A percentile compares a stretch with the other conserved stretches of the same genome.
phyloP scores from a whole-genome alignment of 2,888 invertebrate species.

The Polymixis lichenea region DNA sequence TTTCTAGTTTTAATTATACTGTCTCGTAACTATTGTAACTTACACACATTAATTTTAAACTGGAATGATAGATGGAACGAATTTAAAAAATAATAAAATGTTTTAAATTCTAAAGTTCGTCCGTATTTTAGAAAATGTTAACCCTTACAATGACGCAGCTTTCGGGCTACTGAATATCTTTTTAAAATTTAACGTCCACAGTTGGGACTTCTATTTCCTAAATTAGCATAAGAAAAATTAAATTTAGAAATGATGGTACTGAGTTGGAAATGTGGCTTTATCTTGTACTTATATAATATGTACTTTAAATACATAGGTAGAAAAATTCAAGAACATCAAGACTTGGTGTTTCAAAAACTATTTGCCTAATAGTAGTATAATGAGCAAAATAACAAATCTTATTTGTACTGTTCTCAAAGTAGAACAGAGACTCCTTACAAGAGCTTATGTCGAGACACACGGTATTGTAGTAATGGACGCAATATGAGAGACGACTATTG shows the following conservation, averaged over 20 bases:
- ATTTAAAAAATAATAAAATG: constrained; percentile 41
- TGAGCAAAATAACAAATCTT: constrained; percentile 30
- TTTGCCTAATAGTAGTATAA: constrained; percentile 18
- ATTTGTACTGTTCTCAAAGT: constrained; percentile 33
- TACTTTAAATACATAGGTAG: background rate
- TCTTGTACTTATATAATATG: constrained; percentile 21
- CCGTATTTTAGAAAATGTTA: constrained; percentile 61
- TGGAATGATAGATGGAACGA: constrained; percentile 36
- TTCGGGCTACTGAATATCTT: constrained; percentile 58
- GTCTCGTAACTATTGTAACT: constrained; percentile 7
- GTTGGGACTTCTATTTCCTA: constrained; percentile 55
- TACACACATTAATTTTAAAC: constrained; percentile 27
- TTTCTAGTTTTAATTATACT: constrained; percentile 27
- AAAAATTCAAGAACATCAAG: constrained; percentile 5
- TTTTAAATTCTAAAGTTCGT: constrained; percentile 50
- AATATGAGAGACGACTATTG: constrained; percentile 57
- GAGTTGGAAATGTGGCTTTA: constrained; percentile 27
- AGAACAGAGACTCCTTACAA: constrained; percentile 40
- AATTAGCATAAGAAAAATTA: constrained; percentile 64
- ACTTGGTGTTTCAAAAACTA: constrained; percentile 10
- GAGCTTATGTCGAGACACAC: constrained; percentile 35
- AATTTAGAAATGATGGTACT: constrained; percentile 51
- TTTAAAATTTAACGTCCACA: constrained; percentile 54
- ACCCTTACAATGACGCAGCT: constrained; percentile 52
- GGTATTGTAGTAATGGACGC: constrained; percentile 51